A percentile compares a stretch with the other conserved stretches of the same genome.
Evolutionary conservation across 23 tunicate genomes (phyloP).

Genomic region (Diplosoma virens): DNA sequence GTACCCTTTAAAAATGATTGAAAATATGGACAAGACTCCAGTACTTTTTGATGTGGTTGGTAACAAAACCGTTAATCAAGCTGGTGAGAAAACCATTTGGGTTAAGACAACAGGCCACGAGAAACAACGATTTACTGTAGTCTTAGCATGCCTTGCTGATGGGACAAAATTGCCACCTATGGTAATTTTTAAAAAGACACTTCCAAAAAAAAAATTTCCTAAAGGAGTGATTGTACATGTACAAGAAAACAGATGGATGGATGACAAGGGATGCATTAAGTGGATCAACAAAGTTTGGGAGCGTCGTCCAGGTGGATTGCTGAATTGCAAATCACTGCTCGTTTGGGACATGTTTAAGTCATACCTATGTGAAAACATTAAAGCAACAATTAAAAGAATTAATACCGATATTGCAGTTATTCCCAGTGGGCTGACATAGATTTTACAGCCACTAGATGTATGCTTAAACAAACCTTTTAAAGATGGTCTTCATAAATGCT

Average conservation of each 20-base stretch:
- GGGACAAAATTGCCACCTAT: constrained; percentile 7
- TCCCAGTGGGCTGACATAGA: constrained; percentile 33
- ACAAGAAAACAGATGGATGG: constrained; percentile 9
- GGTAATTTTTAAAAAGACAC: constrained; percentile 2
- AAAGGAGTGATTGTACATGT: neutral
- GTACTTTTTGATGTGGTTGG: neutral
- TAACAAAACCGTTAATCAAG: constrained; percentile 11
- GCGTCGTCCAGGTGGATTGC: neutral
- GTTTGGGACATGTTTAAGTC: constrained; percentile 16
- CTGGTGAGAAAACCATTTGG: constrained; percentile 14
- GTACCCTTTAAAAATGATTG: neutral
- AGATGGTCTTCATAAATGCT: neutral
- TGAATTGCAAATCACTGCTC: constrained; percentile 6
- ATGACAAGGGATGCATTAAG: neutral
- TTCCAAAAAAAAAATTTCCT: constrained; percentile 8
- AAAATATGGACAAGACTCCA: constrained; percentile 10
- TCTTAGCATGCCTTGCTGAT: constrained; percentile 20
- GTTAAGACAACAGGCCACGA: constrained; percentile 15
- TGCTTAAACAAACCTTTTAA: constrained; percentile 32
- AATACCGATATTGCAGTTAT: constrained; percentile 20
- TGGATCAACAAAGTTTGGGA: no score
- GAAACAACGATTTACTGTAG: constrained; percentile 6
- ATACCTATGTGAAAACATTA: constrained; percentile 6
- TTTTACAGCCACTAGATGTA: constrained; percentile 29
- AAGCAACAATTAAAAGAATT: constrained; percentile 1